These are phyloP conservation scores for Lepeophtheirus nordmannii DNA, from an alignment of 2,888 invertebrate species.

Conservation along the genomic window DNA sequence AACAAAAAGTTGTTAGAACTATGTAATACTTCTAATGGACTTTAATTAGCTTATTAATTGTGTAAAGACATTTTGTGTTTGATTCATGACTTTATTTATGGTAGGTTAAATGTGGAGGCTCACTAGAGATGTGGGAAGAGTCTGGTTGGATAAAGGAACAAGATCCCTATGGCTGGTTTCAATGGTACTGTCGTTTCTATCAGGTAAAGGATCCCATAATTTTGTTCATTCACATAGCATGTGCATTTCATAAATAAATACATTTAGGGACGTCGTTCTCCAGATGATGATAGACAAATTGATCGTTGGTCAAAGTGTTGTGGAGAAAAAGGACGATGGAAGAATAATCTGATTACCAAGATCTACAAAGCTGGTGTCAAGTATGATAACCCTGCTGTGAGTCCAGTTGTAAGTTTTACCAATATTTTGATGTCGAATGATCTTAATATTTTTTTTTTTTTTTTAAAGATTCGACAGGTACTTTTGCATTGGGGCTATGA, in stretches of 20 bases:
- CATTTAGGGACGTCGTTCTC: constrained; percentile 25
- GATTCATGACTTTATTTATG: too few species aligned
- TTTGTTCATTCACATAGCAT: not conserved
- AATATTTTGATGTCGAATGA: not conserved
- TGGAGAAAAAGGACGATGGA: constrained; percentile 26
- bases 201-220: not conserved
- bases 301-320: constrained; percentile 25
- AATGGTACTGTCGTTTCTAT: constrained; percentile 27
- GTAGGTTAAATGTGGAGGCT: constrained; percentile 26
- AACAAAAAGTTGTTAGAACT: too few species aligned
- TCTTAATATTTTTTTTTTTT: not conserved
- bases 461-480: constrained; percentile 24
- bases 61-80: too few species aligned
- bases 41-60: too few species aligned
- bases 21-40: too few species aligned
- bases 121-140: constrained; percentile 26
- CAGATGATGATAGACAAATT: constrained; percentile 26
- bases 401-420: constrained; percentile 23
- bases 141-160: constrained; percentile 26
- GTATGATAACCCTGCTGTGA: constrained; percentile 24
- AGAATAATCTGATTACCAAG: constrained; percentile 26
- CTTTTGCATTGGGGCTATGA: constrained; percentile 26
- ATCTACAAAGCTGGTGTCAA: constrained; percentile 17
- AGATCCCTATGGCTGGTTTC: constrained; percentile 27
- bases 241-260: not conserved